These are phyloP conservation scores for Carassius auratus DNA, from an alignment of 2,113 vertebrate genomes.

Conservation along the genomic window DNA sequence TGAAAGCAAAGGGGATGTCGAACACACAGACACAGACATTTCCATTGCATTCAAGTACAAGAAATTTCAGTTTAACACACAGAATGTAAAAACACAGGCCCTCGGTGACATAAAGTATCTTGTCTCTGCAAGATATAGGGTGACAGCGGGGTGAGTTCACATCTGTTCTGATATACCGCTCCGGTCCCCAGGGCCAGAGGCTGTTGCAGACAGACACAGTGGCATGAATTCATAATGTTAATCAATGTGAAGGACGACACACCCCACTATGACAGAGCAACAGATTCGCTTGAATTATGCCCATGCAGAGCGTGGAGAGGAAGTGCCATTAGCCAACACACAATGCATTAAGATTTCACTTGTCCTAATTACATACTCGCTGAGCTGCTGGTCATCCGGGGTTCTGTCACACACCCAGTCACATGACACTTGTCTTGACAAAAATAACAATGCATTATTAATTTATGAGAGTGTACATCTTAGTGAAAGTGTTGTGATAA, in stretches of 20 bases:
- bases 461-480: conserved; percentile 25
- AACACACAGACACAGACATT: neutral
- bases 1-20: neutral
- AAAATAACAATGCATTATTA: conserved; percentile 4
- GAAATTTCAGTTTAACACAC: neutral
- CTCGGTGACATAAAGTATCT: neutral
- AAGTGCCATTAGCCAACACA: conserved; percentile 57
- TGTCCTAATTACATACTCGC: conserved; percentile 62
- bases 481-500: neutral
- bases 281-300: conserved; percentile 41
- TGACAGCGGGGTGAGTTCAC: conserved; percentile 38
- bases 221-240: conserved; percentile 45
- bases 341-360: conserved; percentile 69
- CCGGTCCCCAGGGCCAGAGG: conserved; percentile 28
- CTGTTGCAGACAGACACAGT: conserved; percentile 22
- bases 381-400: conserved; percentile 52
- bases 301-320: conserved; percentile 26
- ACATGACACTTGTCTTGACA: conserved; percentile 26
- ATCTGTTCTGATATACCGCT: conserved; percentile 34
- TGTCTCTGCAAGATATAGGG: conserved; percentile 22
- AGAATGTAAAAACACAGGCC: neutral
- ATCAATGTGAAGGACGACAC: conserved; percentile 35
- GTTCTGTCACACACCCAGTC: conserved; percentile 35
- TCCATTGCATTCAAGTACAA: neutral
- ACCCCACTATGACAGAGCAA: conserved; percentile 18